phyloP scores from a whole-genome alignment of 2,888 invertebrate genomes.

The Cephalotes varians region DNA sequence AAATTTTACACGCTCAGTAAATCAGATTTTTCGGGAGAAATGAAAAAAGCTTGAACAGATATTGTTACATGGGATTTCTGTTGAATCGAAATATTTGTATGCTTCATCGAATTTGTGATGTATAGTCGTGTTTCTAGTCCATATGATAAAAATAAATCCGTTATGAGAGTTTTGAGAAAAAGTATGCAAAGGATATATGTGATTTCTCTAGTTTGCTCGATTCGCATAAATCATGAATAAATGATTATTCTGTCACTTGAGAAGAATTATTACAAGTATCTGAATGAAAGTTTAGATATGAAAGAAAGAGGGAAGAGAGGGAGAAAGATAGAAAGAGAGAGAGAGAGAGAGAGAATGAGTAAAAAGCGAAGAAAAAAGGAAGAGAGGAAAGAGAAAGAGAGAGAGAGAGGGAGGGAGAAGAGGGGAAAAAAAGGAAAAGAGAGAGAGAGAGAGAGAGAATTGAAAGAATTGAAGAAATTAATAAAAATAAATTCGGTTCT shows the following conservation, averaged over 20 bases:
- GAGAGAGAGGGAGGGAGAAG: not conserved
- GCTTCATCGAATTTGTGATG: not conserved
- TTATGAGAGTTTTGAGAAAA: not conserved
- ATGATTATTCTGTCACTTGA: not conserved
- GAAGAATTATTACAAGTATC: not conserved
- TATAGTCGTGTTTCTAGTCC: not conserved
- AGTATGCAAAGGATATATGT: not conserved
- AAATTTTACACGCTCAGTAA: not conserved
- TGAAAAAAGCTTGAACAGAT: not conserved
- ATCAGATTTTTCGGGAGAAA: not conserved
- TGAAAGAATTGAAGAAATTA: not conserved
- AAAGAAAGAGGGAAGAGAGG: no score
- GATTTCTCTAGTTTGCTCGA: not conserved
- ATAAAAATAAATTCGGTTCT: not conserved
- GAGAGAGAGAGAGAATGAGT: no score
- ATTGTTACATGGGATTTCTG: not conserved
- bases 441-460: not conserved
- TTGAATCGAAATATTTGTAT: not conserved
- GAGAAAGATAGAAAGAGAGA: no score
- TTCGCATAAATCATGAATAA: not conserved
- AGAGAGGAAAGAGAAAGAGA: not conserved
- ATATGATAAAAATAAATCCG: not conserved
- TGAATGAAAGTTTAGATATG: not conserved
- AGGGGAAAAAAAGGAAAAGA: not conserved
- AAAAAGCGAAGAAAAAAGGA: not conserved